phyloP scores from a whole-genome alignment of 2,888 invertebrate genomes.

The Leptinotarsa rubiginosa region DNA sequence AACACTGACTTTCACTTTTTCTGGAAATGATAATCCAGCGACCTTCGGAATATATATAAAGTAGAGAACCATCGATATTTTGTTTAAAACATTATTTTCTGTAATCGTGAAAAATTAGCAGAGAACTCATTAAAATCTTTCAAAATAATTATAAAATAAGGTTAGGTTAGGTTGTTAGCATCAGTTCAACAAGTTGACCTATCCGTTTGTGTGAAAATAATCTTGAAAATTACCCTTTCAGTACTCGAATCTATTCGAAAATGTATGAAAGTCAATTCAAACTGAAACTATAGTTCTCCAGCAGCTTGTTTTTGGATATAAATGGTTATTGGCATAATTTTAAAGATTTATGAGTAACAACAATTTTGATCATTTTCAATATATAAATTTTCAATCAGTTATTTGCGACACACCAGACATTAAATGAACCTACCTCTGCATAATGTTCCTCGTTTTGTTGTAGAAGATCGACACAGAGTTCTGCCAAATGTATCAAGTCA shows the following conservation, averaged over 20 bases:
- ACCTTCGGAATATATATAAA: background rate
- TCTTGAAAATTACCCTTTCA: no score
- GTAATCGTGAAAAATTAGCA: background rate
- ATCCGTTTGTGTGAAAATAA: no score
- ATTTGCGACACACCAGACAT: background rate
- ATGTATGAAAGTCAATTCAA: no score
- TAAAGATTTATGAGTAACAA: background rate
- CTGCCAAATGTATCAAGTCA: conserved; percentile 96
- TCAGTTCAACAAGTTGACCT: no score
- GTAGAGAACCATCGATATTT: background rate
- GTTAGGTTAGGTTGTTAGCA: no score
- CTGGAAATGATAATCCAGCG: background rate
- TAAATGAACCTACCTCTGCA: conserved; percentile 85
- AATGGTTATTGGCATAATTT: background rate
- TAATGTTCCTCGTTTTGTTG: conserved; percentile 99
- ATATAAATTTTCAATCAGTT: no score
- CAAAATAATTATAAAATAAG: no score
- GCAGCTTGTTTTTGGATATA: no score
- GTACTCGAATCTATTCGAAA: no score
- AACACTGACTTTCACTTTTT: conserved; percentile 12
- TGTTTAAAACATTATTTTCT: background rate
- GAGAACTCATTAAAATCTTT: background rate
- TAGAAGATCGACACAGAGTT: conserved; percentile 96
- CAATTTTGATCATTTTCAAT: no score
- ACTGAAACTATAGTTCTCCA: no score